Evolutionary conservation across 2,797 vertebrate genomes (phyloP), one percentile per base, ranked within the genome.

Genomic region (Pantherophis vulpinus): DNA sequence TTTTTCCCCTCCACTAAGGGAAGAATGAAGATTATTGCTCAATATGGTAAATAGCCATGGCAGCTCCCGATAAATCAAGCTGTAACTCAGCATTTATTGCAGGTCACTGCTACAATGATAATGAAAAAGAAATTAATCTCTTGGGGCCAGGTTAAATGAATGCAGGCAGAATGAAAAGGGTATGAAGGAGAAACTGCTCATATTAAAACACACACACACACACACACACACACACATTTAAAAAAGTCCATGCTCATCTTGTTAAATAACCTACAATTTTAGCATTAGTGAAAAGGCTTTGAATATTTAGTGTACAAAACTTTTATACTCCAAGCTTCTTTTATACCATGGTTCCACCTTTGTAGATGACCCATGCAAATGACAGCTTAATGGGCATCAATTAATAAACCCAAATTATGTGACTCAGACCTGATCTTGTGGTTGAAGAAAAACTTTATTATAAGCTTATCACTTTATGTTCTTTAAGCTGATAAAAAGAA

Each of bases 121-220:
- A 96, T 95, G 96, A 94, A 88, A 93, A 94, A 95, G 89, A 90
- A 96, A 98, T 97, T 96, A 96, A 97, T 96, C 97, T 97, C 96
- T 94, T n/a, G 58, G 95, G 95, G 94, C 93, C 91, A 56, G 95
- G 94, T 95, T 95, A 94, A 97, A 96, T 92, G 95, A 96, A 96
- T 91, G 93, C 92, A 66, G 93, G 94, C 12, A 0, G 70, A 88
- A 90, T 58, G 70, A 92, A 91, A 86, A 79, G 59, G 51, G 86
- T 92, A 54, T 89, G 86, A 54, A 93, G 16, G 93, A 74, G 91
- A 56, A 5, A 12, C 93, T 0, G 0, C 32, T 86, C 86, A 6
- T 63, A 6, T 8, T n/a, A n/a, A n/a, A n/a, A n/a, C n/a, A n/a
- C n/a, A n/a, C n/a, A n/a, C n/a, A n/a, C 6, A 56, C 12, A 42